Evolutionary conservation across 2,888 invertebrate species (phyloP).

Genomic region (Erebia aethiops): DNA sequence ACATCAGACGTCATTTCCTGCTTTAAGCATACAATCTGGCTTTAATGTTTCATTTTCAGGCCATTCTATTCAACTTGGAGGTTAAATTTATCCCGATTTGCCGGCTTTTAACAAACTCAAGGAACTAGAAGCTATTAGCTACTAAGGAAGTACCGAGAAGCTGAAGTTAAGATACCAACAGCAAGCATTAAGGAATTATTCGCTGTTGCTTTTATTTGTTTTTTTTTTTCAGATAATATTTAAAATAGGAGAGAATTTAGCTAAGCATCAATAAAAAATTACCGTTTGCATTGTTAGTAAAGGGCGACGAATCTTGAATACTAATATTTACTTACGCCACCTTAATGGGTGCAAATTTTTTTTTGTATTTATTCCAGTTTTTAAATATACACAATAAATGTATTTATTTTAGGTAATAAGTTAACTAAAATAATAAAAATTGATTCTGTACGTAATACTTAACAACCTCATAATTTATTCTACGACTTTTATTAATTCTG

Average conservation of each 20-base stretch:
- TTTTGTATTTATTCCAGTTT: too few relatives aligned
- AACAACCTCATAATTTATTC: too few relatives aligned
- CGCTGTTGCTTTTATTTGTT: constrained; percentile 9
- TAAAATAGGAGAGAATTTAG: neutral
- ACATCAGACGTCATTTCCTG: constrained; percentile 28
- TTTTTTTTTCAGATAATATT: neutral
- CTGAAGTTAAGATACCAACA: constrained; percentile 19
- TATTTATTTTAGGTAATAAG: too few relatives aligned
- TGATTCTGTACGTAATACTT: too few relatives aligned
- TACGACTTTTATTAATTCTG: too few relatives aligned
- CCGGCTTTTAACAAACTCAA: constrained; percentile 38
- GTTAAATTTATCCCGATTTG: constrained; percentile 33
- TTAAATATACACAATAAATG: too few relatives aligned
- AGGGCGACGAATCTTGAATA: too few relatives aligned
- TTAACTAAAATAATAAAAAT: too few relatives aligned
- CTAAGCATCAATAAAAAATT: neutral
- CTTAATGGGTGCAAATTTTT: too few relatives aligned
- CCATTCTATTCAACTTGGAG: constrained; percentile 32
- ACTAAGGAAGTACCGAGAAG: constrained; percentile 30
- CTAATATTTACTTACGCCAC: too few relatives aligned
- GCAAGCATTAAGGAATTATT: constrained; percentile 23
- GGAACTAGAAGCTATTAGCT: constrained; percentile 38
- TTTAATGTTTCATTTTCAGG: constrained; percentile 29
- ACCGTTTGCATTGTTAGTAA: too few relatives aligned
- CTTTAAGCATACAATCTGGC: constrained; percentile 23